phyloP scores from a whole-genome alignment of 2,797 vertebrate genomes.

The Sparus aurata region DNA sequence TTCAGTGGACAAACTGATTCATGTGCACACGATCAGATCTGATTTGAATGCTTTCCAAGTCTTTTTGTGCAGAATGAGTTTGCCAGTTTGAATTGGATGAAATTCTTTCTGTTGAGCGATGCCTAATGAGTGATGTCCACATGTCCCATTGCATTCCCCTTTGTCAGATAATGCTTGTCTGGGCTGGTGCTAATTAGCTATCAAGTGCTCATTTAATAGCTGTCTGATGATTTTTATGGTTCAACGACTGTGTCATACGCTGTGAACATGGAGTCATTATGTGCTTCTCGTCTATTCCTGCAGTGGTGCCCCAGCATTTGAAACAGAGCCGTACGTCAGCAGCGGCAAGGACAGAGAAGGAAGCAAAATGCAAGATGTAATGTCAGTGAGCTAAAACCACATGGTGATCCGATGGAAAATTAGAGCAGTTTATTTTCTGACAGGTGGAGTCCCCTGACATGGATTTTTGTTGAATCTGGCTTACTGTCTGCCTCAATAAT shows the following conservation, averaged over 20 bases:
- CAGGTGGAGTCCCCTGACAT: background rate
- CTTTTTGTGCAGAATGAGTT: conserved; percentile 10
- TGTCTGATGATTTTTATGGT: conserved; percentile 21
- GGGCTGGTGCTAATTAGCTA: conserved; percentile 39
- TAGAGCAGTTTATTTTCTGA: background rate
- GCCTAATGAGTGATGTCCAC: conserved; percentile 44
- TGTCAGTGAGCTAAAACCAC: too few species aligned
- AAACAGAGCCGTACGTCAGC: background rate
- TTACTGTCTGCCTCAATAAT: background rate
- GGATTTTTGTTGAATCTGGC: background rate
- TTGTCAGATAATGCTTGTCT: conserved; percentile 18
- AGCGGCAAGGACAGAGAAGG: background rate
- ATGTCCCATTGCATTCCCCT: conserved; percentile 29
- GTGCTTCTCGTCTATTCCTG: background rate
- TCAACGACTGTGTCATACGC: conserved; percentile 17
- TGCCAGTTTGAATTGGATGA: conserved; percentile 50
- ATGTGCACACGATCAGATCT: conserved; percentile 17
- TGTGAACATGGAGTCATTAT: conserved; percentile 4
- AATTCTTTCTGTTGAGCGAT: conserved; percentile 9
- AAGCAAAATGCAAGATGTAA: background rate
- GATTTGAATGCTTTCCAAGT: conserved; percentile 7
- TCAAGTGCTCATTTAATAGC: conserved; percentile 44
- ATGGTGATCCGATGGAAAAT: too few species aligned
- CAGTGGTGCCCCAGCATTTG: background rate
- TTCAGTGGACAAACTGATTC: conserved; percentile 3